A percentile compares a stretch with the other conserved stretches of the same genome.
Conservation (phyloP, 2,113 vertebrate genomes). For the Harpagus bidentatus region DNA sequence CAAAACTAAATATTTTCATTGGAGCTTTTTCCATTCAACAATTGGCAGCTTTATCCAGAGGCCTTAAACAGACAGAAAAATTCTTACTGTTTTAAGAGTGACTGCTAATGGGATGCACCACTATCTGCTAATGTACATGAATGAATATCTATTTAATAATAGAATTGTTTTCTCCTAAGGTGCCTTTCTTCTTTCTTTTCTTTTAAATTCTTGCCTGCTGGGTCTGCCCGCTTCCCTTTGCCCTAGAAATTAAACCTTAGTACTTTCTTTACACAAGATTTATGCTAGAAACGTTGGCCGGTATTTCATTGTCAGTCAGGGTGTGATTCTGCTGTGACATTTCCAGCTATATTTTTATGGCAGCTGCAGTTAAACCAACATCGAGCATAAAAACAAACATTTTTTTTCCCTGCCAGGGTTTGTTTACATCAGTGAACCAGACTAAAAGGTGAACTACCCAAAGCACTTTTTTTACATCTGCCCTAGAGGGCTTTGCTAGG, state of each 20-base stretch:
- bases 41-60: constrained; percentile 16
- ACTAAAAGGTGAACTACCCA: not conserved
- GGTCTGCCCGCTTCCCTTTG: not conserved
- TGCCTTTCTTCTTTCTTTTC: not conserved
- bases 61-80: not conserved
- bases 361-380: constrained; percentile 20
- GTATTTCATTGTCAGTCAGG: constrained; percentile 25
- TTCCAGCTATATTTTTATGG: constrained; percentile 38
- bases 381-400: constrained; percentile 5
- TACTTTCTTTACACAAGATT: not conserved
- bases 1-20: constrained; percentile 46
- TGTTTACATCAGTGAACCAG: not conserved
- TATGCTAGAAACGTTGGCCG: not conserved
- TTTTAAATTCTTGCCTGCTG: not conserved
- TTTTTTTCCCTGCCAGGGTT: not conserved
- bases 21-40: constrained; percentile 24
- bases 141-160: not conserved
- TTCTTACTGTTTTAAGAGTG: not conserved
- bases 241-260: constrained; percentile 10
- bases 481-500: not conserved
- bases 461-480: not conserved
- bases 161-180: not conserved
- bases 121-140: not conserved
- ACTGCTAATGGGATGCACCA: not conserved
- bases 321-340: constrained; percentile 36